These are phyloP conservation scores for Pocota personata DNA, from an alignment of 2,888 invertebrate species.

Conservation along the genomic window DNA sequence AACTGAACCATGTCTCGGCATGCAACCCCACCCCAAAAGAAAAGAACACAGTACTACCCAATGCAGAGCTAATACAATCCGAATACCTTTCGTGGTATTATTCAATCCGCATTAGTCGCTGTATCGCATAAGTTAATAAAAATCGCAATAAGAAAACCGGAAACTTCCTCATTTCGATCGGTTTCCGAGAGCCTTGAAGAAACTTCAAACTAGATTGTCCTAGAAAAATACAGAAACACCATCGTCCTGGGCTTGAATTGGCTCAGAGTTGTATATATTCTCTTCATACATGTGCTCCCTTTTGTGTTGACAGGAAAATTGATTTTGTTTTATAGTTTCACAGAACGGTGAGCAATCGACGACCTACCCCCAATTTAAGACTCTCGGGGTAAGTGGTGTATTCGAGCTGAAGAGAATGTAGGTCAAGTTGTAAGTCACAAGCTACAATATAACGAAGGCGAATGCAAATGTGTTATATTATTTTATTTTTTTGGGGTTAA, in stretches of 20 bases:
- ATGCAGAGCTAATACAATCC: neutral
- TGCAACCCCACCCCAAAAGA: conserved; percentile 12
- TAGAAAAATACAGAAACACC: conserved; percentile 23
- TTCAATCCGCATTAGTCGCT: conserved; percentile 7
- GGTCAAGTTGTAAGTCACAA: conserved; percentile 62
- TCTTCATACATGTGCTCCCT: conserved; percentile 22
- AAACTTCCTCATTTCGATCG: conserved; percentile 27
- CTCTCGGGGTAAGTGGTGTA: conserved; percentile 26
- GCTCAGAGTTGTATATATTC: neutral
- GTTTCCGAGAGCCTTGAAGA: conserved; percentile 31
- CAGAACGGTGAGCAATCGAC: neutral
- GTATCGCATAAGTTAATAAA: conserved; percentile 24
- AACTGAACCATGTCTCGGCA: conserved; percentile 55
- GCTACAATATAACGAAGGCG: neutral
- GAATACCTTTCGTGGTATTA: neutral
- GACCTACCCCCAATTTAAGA: conserved; percentile 65
- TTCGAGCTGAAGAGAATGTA: conserved; percentile 39
- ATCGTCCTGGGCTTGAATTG: neutral
- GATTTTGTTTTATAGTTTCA: conserved; percentile 33
- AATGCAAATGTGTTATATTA: conserved; percentile 2
- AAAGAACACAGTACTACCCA: neutral
- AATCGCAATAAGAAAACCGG: conserved; percentile 31
- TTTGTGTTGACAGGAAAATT: conserved; percentile 58
- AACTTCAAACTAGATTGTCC: neutral
- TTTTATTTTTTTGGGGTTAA: conserved; percentile 15